Base-by-base conservation (phyloP, 1,140 invertebrate species). In the Choristoneura fumiferana region DNA sequence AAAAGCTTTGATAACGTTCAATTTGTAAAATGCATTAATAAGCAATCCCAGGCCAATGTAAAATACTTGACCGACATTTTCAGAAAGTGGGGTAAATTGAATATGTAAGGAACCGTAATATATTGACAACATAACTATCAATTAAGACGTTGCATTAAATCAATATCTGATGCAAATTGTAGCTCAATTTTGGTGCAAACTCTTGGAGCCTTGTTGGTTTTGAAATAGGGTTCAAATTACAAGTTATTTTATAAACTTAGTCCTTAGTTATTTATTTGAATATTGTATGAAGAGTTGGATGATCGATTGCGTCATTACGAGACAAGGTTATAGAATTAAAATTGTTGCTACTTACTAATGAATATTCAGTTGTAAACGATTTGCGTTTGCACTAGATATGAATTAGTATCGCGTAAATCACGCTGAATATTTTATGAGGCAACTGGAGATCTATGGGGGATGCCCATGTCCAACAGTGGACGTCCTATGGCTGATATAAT, bases 131-230 rank as follows among this genome's bases (percentile, higher is more conserved):
- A 71, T 76, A 69, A 63, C 61, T 60, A 66, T 62, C 67, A 73
- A 76, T 78, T 78, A 81, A 74, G 71, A 62, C 40, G 60, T 71
- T 74, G 59, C 60, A 68, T 60, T 67, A 70, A 73, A 72, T 57
- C 68, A 62, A 58, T 65, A 56, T 60, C 60, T 69, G 75, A 80
- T 78, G 77, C 73, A 73, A 70, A 66, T 63, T 66, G 60, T 62
- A 68, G 18, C 43, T 49, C 10, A 13, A 22, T 49, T 49, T 49
- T 22, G 43, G 29, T 49, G 17, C n/a, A 4, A 49, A 29, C 17
- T 49, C 22, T 12, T n/a, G 12, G 5, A 29, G n/a, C 22, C 43
- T 22, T 49, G 22, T 10, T 29, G n/a, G 8, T 29, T 6, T 22
- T 3, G 43, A 22, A 49, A 49, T 49, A 49, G 43, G 22, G 18